Evolutionary conservation across 2,113 vertebrate species (phyloP).

Genomic region (Ceuthmochares aereus): DNA sequence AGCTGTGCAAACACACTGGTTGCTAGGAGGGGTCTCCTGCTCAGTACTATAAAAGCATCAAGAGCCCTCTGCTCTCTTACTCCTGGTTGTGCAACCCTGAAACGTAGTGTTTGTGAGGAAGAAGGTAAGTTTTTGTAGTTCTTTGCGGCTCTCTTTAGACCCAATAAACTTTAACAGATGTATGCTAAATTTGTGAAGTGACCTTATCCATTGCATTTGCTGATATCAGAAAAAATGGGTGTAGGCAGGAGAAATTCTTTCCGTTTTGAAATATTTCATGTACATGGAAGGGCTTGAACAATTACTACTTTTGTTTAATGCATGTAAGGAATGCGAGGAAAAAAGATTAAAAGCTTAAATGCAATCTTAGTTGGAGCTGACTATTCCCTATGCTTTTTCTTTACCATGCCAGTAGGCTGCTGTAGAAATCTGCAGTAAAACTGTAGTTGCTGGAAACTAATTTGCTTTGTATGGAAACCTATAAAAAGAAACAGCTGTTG

Average conservation of each 20-base stretch:
- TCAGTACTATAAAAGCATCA: constrained; percentile 57
- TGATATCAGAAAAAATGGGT: background rate
- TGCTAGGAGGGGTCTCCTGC: constrained; percentile 76
- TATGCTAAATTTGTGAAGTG: background rate
- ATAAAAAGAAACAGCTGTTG: background rate
- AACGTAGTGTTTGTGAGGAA: background rate
- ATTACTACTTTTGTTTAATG: background rate
- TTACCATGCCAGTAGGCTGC: background rate
- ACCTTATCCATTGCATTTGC: background rate
- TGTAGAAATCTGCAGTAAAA: background rate
- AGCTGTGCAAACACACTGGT: constrained; percentile 52
- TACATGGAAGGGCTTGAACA: background rate
- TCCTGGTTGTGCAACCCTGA: background rate
- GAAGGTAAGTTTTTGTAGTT: constrained; percentile 62
- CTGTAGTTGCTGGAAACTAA: background rate
- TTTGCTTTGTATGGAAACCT: background rate
- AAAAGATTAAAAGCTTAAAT: background rate
- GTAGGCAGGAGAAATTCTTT: background rate
- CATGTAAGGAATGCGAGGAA: background rate
- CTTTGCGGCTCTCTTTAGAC: background rate
- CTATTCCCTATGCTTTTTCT: background rate
- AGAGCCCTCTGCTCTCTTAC: background rate
- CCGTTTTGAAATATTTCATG: background rate
- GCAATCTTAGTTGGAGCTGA: background rate
- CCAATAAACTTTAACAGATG: background rate